Evolutionary conservation across 2,113 vertebrate genomes (phyloP).

Genomic region (Pteropus alecto): DNA sequence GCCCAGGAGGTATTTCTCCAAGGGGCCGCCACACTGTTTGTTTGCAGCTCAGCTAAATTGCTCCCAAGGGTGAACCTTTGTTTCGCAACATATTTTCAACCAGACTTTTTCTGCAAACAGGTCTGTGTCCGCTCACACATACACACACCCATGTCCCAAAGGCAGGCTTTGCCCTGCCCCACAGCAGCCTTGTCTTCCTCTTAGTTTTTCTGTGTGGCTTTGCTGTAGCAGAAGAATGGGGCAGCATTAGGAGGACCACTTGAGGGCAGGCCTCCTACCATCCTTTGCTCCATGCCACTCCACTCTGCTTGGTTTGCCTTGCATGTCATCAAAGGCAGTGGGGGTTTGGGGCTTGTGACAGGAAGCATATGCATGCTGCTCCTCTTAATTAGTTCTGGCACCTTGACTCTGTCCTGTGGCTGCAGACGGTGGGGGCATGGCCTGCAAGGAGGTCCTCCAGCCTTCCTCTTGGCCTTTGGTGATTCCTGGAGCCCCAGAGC

Average conservation of each 20-base stretch:
- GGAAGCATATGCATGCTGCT: background rate
- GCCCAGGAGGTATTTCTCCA: background rate
- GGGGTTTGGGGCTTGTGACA: background rate
- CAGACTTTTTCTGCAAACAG: constrained; percentile 45
- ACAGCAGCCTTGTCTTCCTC: background rate
- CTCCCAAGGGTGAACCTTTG: background rate
- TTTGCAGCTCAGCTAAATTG: constrained; percentile 57
- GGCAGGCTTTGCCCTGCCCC: rapidly evolving
- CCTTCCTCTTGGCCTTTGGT: background rate
- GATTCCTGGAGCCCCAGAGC: background rate
- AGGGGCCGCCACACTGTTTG: constrained; percentile 3
- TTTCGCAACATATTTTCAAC: constrained; percentile 67
- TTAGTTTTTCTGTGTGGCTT: background rate
- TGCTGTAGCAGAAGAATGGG: background rate
- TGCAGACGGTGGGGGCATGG: background rate
- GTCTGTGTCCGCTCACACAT: background rate
- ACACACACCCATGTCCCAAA: background rate
- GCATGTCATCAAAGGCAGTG: background rate
- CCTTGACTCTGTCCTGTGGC: background rate
- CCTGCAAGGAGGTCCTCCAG: background rate
- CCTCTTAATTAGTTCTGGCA: background rate
- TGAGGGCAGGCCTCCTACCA: background rate
- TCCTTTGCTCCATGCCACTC: background rate
- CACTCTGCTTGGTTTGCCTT: background rate
- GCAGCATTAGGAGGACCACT: background rate